Conservation (phyloP, 35 echinoderm and acorn worm genomes). For the Ophioderma brevispina region DNA sequence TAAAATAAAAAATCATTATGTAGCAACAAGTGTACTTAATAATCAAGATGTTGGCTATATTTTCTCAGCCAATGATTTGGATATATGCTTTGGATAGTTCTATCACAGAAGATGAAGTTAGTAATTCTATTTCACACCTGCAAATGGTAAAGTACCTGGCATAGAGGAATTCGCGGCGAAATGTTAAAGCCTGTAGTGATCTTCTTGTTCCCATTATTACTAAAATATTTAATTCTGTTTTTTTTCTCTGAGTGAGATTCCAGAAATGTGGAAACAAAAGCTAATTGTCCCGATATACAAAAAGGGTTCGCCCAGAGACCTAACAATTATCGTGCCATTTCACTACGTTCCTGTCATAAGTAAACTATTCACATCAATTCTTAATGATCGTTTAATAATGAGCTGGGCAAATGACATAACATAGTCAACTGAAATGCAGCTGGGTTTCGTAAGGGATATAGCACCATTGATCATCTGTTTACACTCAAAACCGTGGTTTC, state of each 20-base stretch:
- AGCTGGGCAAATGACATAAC: neutral
- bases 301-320: neutral
- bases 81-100: neutral
- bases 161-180: neutral
- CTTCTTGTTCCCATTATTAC: neutral
- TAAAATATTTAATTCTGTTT: neutral
- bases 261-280: neutral
- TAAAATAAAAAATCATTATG: neutral
- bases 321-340: neutral
- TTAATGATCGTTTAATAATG: neutral
- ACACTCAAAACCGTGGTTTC: neutral
- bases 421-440: neutral
- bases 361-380: neutral
- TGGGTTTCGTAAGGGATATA: slow-evolving; percentile 15
- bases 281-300: neutral
- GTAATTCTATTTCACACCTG: neutral
- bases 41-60: neutral
- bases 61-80: neutral
- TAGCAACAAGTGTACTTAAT: neutral
- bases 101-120: neutral
- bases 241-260: neutral
- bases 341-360: neutral
- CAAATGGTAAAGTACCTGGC: neutral
- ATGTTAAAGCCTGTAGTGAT: neutral
- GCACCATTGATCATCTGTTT: neutral